Percentiles rank a stretch among this genome's conserved stretches.
Evolutionary conservation across 2,888 invertebrate genomes (phyloP).

Genomic region (Volucella inanis): DNA sequence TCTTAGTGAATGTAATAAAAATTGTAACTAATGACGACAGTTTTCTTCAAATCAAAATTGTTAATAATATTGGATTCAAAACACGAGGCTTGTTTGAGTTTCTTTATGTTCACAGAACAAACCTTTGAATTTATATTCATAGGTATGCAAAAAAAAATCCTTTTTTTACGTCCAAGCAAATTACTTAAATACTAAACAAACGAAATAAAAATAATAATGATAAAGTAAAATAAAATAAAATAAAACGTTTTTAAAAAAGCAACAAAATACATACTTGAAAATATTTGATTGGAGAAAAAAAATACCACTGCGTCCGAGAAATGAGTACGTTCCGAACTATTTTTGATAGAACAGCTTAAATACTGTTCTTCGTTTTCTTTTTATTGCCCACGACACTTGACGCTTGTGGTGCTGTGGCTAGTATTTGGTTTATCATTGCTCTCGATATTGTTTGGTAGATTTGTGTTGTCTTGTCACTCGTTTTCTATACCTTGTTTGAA

Average conservation of each 20-base stretch:
- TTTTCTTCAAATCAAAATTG: not conserved
- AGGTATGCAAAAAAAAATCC: constrained; percentile 8
- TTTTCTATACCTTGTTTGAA: constrained; percentile 14
- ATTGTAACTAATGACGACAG: too few relatives aligned
- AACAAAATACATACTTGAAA: constrained; percentile 60
- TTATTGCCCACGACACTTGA: constrained; percentile 43
- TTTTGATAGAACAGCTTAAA: constrained; percentile 60
- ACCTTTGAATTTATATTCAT: constrained; percentile 20
- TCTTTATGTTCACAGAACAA: not conserved
- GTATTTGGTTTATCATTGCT: constrained; percentile 43
- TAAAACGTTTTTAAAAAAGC: too few relatives aligned
- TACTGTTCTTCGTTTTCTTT: constrained; percentile 52
- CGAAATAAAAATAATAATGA: constrained; percentile 6
- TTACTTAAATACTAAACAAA: not conserved
- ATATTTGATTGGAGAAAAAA: constrained; percentile 57
- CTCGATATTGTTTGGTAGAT: constrained; percentile 47
- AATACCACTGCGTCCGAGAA: constrained; percentile 40
- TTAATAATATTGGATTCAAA: constrained; percentile 6
- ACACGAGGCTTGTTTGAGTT: constrained; percentile 39
- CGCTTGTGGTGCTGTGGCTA: constrained; percentile 35
- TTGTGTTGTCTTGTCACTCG: too few relatives aligned
- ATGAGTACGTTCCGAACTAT: constrained; percentile 64
- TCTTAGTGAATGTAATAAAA: too few relatives aligned
- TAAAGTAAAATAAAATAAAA: not conserved
- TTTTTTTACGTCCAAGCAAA: constrained; percentile 3